phyloP scores from a whole-genome alignment of 2,113 vertebrate genomes.

The Eublepharis macularius region DNA sequence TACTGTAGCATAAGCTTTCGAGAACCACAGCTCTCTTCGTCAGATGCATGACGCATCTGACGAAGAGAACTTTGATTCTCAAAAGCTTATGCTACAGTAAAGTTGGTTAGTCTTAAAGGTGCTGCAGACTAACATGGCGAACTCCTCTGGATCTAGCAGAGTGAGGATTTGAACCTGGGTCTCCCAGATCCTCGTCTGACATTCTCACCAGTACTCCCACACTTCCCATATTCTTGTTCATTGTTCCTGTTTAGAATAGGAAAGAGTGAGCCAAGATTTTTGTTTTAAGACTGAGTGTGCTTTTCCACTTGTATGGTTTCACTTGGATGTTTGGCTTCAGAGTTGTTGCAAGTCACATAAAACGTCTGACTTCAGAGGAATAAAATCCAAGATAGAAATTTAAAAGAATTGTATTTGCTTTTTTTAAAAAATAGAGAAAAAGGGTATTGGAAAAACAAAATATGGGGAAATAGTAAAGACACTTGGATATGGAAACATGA shows the following conservation, averaged over 20 bases:
- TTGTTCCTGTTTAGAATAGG: neutral
- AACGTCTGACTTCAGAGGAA: neutral
- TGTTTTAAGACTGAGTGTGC: neutral
- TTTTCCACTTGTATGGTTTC: neutral
- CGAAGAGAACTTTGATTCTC: too few relatives aligned
- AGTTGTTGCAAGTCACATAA: neutral
- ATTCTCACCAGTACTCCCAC: too few relatives aligned
- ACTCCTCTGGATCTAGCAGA: too few relatives aligned
- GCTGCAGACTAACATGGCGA: too few relatives aligned
- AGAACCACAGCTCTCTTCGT: too few relatives aligned
- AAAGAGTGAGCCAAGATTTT: neutral
- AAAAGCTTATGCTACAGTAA: too few relatives aligned
- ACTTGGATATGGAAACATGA: too few relatives aligned
- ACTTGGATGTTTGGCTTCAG: neutral
- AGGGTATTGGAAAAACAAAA: neutral
- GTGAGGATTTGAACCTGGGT: too few relatives aligned
- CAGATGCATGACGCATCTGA: too few relatives aligned
- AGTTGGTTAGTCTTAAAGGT: too few relatives aligned
- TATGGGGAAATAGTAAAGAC: neutral
- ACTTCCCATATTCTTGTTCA: neutral
- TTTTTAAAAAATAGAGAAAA: neutral
- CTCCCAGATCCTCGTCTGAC: too few relatives aligned
- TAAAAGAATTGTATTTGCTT: neutral
- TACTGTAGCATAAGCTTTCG: too few relatives aligned
- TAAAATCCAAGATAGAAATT: neutral